Percentiles rank a stretch among this genome's conserved stretches.
These are phyloP conservation scores for Sandelia bainsii DNA, from an alignment of 2,797 vertebrate species.

Conservation along the genomic window DNA sequence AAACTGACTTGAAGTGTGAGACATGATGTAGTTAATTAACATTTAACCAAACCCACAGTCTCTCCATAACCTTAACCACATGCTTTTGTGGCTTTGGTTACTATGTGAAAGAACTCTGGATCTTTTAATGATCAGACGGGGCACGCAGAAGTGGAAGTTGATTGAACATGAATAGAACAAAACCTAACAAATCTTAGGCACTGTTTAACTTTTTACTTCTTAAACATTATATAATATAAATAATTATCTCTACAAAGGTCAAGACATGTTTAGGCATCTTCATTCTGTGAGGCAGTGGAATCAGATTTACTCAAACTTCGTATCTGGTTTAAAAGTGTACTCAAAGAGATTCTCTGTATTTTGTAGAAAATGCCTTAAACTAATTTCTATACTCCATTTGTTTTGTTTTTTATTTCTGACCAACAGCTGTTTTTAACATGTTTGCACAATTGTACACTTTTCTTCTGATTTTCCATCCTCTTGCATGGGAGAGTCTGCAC, in stretches of 20 bases:
- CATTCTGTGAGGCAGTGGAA: background rate
- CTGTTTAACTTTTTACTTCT: background rate
- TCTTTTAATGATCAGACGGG: background rate
- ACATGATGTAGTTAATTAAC: background rate
- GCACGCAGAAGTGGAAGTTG: background rate
- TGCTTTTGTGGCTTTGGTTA: background rate
- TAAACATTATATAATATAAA: background rate
- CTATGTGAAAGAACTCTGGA: background rate
- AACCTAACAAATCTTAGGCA: background rate
- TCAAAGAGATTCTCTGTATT: background rate
- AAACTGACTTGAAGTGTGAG: background rate
- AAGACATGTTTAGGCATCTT: background rate
- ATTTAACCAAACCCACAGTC: constrained; percentile 3
- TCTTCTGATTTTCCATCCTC: background rate
- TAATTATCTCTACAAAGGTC: constrained; percentile 1
- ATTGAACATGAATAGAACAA: background rate
- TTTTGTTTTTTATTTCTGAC: background rate
- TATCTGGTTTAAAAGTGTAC: too few species aligned
- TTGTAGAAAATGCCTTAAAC: background rate
- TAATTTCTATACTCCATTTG: background rate
- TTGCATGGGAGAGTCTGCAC: background rate
- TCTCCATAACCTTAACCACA: background rate
- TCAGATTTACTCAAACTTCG: too few species aligned
- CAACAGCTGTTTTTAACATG: too few species aligned
- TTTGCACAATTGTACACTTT: background rate